Evolutionary conservation across 2,888 invertebrate species (phyloP), one percentile per base, ranked within the genome.

Genomic region (Carcina quercana): DNA sequence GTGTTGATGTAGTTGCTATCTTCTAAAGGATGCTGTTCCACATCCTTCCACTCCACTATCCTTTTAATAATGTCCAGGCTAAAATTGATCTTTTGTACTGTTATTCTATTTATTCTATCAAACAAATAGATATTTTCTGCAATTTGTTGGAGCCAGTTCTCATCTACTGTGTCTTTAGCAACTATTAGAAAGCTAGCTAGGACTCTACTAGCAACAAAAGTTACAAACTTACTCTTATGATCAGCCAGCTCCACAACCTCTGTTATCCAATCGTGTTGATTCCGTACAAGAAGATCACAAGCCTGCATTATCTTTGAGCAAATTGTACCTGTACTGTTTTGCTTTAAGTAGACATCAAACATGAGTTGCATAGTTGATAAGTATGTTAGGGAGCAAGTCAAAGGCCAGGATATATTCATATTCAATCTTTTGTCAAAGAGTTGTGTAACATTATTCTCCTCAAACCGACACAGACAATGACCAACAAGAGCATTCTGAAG

Each of bases 31-130:
- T 94, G 94, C 49, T 89, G 87, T 59, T 91, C 90, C 15, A 91
- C 78, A 69, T 95, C 94, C 57, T 93, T 95, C 91, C 94, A 95
- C 59, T 95, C 95, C 0, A 95, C 92, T 53, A 95, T 92, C 48
- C 93, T 88, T 59, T 93, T 93, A 30, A 95, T 91, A 26, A 95
- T 88, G 61, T 95, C 94, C 49, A 95, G 76, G 42, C 92, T 92
- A 66, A 94, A 94, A 53, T 92, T 89, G 65, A 94, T 92, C 67
- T 93, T 92, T 56, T 88, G 88, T 32, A 91, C 87, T 33, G 89
- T 88, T 32, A 86, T 79, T 58, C 88, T 87, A 64, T 90, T 89
- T 28, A 87, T 85, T 51, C 88, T 87, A 61, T 89, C 88, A 59
- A 87, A 87, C 30, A 87, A 76, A 45, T 89, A 89, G 35, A 93